Percentiles rank a stretch among this genome's conserved stretches.
Conservation (phyloP, 2,113 vertebrate genomes). For the Bombycilla garrulus region DNA sequence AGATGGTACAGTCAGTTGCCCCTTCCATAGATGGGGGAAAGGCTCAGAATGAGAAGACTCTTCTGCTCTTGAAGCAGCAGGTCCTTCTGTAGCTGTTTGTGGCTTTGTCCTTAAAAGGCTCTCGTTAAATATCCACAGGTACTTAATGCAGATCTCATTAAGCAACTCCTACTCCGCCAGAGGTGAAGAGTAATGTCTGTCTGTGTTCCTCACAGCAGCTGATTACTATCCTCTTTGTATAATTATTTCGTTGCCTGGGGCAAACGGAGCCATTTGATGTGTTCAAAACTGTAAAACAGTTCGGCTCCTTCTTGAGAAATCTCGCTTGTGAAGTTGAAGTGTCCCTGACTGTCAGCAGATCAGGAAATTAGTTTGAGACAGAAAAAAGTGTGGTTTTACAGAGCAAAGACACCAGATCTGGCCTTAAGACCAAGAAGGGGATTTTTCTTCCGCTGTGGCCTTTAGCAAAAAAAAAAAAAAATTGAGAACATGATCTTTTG, state of each 20-base stretch:
- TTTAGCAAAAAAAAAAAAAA: neutral
- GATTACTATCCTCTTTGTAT: neutral
- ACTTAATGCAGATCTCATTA: neutral
- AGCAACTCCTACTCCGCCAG: constrained; percentile 21
- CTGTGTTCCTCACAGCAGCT: constrained; percentile 15
- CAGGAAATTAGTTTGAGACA: neutral
- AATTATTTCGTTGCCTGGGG: constrained; percentile 8
- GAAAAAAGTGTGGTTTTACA: neutral
- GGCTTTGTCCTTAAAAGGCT: constrained; percentile 26
- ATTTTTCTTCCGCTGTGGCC: neutral
- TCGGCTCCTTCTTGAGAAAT: neutral
- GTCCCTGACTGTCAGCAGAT: neutral
- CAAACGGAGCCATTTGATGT: neutral
- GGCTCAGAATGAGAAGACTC: neutral
- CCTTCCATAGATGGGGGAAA: neutral
- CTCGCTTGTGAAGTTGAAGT: neutral
- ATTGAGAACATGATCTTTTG: rapidly evolving
- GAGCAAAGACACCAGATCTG: neutral
- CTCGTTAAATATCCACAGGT: neutral
- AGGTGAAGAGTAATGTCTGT: constrained; percentile 33
- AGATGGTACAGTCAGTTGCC: neutral
- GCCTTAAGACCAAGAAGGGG: neutral
- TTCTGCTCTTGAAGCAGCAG: neutral
- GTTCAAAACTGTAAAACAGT: neutral
- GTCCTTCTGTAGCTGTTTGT: neutral